Evolutionary conservation across 2,888 invertebrate genomes (phyloP).

Genomic region (Euzetes globulus): DNA sequence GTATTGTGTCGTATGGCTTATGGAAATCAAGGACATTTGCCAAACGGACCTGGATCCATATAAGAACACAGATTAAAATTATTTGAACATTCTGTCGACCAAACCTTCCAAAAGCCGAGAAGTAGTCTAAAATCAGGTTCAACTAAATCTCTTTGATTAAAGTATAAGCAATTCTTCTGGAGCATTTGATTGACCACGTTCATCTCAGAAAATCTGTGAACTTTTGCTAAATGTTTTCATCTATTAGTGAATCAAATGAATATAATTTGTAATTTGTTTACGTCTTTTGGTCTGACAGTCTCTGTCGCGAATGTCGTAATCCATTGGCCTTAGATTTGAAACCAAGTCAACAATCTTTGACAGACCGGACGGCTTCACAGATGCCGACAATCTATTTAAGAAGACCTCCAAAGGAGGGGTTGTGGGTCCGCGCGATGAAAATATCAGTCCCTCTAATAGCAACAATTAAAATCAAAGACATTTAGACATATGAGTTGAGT

Average conservation of each 20-base stretch:
- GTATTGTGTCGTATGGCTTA: background rate
- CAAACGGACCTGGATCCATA: background rate
- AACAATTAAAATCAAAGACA: no score
- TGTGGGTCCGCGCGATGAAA: background rate
- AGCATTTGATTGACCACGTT: no score
- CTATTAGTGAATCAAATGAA: background rate
- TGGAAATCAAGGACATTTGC: background rate
- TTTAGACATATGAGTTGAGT: background rate
- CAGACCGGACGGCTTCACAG: background rate
- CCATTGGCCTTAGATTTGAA: background rate
- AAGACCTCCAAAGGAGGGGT: background rate
- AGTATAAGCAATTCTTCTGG: background rate
- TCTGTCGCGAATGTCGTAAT: background rate
- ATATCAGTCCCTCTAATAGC: background rate
- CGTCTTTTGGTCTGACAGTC: background rate
- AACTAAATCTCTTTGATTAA: background rate
- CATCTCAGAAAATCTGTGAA: background rate
- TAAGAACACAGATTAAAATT: background rate
- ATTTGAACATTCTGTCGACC: background rate
- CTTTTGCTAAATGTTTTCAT: background rate
- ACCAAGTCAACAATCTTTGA: background rate
- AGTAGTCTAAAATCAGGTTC: background rate
- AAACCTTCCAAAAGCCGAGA: conserved; percentile 1
- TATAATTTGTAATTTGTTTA: background rate
- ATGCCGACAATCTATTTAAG: background rate